phyloP scores from a whole-genome alignment of 53 echinoderm and acorn worm species.

The Apostichopus leukothele region DNA sequence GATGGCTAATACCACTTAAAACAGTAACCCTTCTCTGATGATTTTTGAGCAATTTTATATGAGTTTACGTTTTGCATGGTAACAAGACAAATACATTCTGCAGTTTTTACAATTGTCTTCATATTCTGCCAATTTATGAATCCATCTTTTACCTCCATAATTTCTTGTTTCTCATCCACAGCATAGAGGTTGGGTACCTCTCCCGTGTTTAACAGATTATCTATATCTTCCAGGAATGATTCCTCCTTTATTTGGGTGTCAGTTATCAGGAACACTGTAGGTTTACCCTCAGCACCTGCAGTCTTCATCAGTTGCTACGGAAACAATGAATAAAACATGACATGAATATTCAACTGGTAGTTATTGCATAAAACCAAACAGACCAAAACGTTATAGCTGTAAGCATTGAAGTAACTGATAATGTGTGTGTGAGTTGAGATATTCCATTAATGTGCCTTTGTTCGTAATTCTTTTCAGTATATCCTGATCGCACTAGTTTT shows the following conservation, averaged over 20 bases:
- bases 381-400: too few species aligned
- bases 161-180: constrained; percentile 93
- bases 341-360: background rate
- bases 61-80: background rate
- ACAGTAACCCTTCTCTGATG: too few species aligned
- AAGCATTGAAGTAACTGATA: too few species aligned
- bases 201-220: constrained; percentile 94
- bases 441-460: too few species aligned
- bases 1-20: too few species aligned
- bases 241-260: constrained; percentile 99
- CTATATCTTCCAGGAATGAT: constrained; percentile 95
- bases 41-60: too few species aligned
- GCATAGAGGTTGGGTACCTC: constrained; percentile 98
- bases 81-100: background rate
- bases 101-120: too few species aligned
- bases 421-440: too few species aligned
- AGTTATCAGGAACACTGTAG: constrained; percentile 94
- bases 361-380: too few species aligned
- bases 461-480: too few species aligned
- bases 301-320: constrained; percentile 79
- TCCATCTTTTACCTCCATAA: constrained; percentile 69
- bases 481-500: too few species aligned
- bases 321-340: background rate
- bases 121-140: background rate
- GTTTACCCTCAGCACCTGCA: constrained; percentile 89